phyloP scores from a whole-genome alignment of 2,888 invertebrate species.

The Polydesmus complanatus region DNA sequence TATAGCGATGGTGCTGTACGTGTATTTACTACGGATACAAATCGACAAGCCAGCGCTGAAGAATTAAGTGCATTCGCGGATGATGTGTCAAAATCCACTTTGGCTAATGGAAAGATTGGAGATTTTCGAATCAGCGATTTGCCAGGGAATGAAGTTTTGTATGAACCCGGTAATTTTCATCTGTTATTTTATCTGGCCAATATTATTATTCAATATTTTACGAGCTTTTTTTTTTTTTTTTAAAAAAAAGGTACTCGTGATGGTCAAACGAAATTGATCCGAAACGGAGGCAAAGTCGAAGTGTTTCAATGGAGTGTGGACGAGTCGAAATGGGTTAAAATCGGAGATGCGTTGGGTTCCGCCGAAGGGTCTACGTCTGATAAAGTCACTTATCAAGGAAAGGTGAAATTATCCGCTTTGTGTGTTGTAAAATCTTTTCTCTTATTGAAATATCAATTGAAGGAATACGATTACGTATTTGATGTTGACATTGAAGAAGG shows the following conservation, averaged over 20 bases:
- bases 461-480: constrained; percentile 89
- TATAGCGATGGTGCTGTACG: constrained; percentile 74
- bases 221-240: too few relatives aligned
- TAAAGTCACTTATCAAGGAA: constrained; percentile 68
- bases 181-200: constrained; percentile 3
- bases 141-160: constrained; percentile 62
- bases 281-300: constrained; percentile 55
- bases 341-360: constrained; percentile 77
- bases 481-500: constrained; percentile 90
- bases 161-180: constrained; percentile 51
- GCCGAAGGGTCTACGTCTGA: constrained; percentile 32
- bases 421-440: constrained; percentile 13
- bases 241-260: constrained; percentile 41
- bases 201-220: background rate
- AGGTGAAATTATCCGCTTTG: too few relatives aligned
- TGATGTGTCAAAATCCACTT: constrained; percentile 45
- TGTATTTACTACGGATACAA: constrained; percentile 62
- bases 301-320: constrained; percentile 47
- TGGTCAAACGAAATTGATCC: constrained; percentile 73
- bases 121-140: constrained; percentile 75
- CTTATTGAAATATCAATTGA: constrained; percentile 9
- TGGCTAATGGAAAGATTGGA: constrained; percentile 56
- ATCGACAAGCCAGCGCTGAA: constrained; percentile 51
- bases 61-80: constrained; percentile 52
- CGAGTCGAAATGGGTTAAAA: constrained; percentile 65